Evolutionary conservation across 2,888 invertebrate genomes (phyloP).

Genomic region (Drosophila kambysellisi): DNA sequence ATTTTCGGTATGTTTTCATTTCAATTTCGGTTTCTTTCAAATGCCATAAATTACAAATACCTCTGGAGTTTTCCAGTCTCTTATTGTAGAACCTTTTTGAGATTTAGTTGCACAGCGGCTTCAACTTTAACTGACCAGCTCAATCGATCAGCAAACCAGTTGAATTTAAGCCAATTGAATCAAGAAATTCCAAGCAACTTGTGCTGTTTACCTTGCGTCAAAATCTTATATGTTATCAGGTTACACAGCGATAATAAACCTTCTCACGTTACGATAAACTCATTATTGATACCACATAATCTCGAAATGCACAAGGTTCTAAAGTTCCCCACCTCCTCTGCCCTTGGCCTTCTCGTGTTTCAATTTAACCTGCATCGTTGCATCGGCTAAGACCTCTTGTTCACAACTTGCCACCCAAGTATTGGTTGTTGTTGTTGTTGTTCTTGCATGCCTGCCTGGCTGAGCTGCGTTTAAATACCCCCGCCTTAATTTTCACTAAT

Average conservation of each 20-base stretch:
- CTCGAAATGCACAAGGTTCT: slow-evolving; percentile 5
- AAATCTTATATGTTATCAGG: slow-evolving; percentile 29
- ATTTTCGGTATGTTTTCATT: slow-evolving; percentile 36
- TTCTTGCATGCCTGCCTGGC: slow-evolving; percentile 32
- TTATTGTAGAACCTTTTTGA: neutral
- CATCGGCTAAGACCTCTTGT: slow-evolving; percentile 70
- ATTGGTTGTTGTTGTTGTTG: slow-evolving; percentile 8
- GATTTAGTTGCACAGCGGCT: neutral
- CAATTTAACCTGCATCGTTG: slow-evolving; percentile 74
- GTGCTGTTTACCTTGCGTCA: slow-evolving; percentile 18
- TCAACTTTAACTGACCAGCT: slow-evolving; percentile 14
- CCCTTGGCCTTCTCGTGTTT: slow-evolving; percentile 50
- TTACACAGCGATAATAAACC: slow-evolving; percentile 39
- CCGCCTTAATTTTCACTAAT: slow-evolving; percentile 74
- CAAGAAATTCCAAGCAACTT: slow-evolving; percentile 37
- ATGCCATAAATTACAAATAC: slow-evolving; percentile 14
- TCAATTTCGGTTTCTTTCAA: slow-evolving; percentile 10
- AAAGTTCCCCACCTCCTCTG: neutral
- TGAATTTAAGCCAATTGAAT: neutral
- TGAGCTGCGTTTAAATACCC: slow-evolving; percentile 75
- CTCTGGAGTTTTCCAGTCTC: neutral
- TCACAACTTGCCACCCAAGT: slow-evolving; percentile 74
- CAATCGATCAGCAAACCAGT: neutral
- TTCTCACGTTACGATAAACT: slow-evolving; percentile 43
- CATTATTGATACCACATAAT: slow-evolving; percentile 55